Evolutionary conservation across 2,113 vertebrate genomes (phyloP), one percentile per base, ranked within the genome.

Genomic region (Pungitius pungitius): DNA sequence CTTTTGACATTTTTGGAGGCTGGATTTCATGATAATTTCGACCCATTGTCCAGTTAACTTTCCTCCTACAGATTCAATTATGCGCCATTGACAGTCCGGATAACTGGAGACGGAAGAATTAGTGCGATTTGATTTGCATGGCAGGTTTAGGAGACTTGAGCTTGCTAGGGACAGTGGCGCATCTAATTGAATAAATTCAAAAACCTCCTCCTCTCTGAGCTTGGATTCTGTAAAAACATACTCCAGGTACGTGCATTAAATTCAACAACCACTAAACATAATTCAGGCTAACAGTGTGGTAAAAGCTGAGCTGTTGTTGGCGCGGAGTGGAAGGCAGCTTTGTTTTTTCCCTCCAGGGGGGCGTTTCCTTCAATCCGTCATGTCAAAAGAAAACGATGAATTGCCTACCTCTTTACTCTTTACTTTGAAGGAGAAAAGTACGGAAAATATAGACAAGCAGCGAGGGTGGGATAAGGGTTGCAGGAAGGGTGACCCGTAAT

Each of bases 401-500:
- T 26, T 54, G 51, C 30, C 20, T 37, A 12, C 10, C 20, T 18
- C 18, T 7, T 33, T 37, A 20, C 14, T 49, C 2, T 3, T n/a
- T 54, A 37, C 39, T 61, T 49, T 26, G 45, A 57, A 40, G 24
- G 54, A 54, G 17, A 69, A 74, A 71, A 24, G n/a, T 37, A 61
- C 71, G 6, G 57, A 42, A 68, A 69, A 74, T 39, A 24, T 18
- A 49, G 64, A 71, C 39, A 65, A 76, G 81, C 43, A 76, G 52
- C 77, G 47, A n/a, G 13, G 42, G 26, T 35, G 45, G 22, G 17
- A 35, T 35, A 22, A 40, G 13, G 69, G 57, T 72, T 75, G 58
- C 59, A n/a, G 47, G 8, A 26, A 61, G 47, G 54, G 66, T 79
- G 70, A 84, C 70, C 69, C 77, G 65, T 68, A 81, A 80, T 86